phyloP scores from a whole-genome alignment of 1,140 invertebrate species.

The Drosophila sp. region DNA sequence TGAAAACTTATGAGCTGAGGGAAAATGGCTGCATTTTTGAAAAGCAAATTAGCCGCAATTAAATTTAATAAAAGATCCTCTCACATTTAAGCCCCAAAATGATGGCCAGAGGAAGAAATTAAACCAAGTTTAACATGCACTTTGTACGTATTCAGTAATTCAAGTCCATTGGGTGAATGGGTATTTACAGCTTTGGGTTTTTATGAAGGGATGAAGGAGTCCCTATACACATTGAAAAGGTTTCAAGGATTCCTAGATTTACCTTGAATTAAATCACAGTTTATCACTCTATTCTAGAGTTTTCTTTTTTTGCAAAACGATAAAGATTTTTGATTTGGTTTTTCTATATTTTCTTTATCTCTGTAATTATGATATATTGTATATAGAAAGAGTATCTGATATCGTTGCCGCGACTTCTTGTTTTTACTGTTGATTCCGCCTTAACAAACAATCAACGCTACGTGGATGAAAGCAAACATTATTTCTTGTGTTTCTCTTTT shows the following conservation, averaged over 20 bases:
- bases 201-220: not conserved
- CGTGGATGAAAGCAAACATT: constrained; percentile 41
- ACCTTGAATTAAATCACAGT: too few relatives aligned
- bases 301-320: too few relatives aligned
- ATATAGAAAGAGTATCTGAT: not conserved
- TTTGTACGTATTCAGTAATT: not conserved
- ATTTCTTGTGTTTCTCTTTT: constrained; percentile 28
- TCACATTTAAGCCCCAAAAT: constrained; percentile 37
- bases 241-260: too few relatives aligned
- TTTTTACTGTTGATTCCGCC: not conserved
- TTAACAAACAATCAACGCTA: constrained; percentile 20
- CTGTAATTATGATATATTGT: too few relatives aligned
- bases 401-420: not conserved
- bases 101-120: not conserved
- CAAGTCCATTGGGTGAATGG: not conserved
- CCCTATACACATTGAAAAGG: too few relatives aligned
- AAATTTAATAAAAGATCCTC: constrained; percentile 53
- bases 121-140: not conserved
- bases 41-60: constrained; percentile 64
- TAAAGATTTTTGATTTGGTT: too few relatives aligned
- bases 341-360: too few relatives aligned
- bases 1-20: constrained; percentile 15
- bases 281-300: too few relatives aligned
- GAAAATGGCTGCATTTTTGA: constrained; percentile 33
- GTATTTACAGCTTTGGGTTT: not conserved